These are phyloP conservation scores for Brachynemurus nebulosus DNA, from an alignment of 2,888 invertebrate genomes.

Conservation along the genomic window DNA sequence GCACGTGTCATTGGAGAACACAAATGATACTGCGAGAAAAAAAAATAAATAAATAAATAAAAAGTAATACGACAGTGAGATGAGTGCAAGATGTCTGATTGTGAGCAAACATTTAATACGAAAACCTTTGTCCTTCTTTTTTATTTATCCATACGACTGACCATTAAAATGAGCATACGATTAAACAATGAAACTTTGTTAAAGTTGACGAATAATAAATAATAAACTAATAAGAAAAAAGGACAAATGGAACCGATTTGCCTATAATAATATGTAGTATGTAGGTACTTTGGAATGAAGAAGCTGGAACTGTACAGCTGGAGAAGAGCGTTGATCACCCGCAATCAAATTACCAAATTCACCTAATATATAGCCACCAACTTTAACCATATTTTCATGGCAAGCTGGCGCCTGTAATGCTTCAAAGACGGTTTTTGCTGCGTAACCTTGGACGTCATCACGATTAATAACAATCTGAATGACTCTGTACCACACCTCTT, in stretches of 20 bases:
- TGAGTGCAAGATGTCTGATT: too few relatives aligned
- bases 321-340: conserved; percentile 94
- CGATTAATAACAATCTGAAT: conserved; percentile 99
- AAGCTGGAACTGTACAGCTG: conserved; percentile 93
- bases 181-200: too few relatives aligned
- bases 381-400: conserved; percentile 99
- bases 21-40: conserved; percentile 93
- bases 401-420: conserved; percentile 97
- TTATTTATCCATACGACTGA: too few relatives aligned
- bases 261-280: conserved; percentile 4
- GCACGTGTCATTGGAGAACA: conserved; percentile 96
- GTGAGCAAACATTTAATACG: too few relatives aligned
- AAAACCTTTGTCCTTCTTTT: too few relatives aligned
- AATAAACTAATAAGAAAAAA: conserved; percentile 7
- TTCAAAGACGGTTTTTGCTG: conserved; percentile 99
- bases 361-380: conserved; percentile 96
- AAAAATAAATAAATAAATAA: too few relatives aligned
- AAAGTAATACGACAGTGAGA: too few relatives aligned
- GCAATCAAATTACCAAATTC: conserved; percentile 99
- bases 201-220: conserved; percentile 13
- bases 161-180: too few relatives aligned
- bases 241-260: background rate
- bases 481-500: conserved; percentile 99
- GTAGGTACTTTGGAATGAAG: conserved; percentile 82
- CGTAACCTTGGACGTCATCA: conserved; percentile 99